Evolutionary conservation across 1,140 invertebrate genomes (phyloP), one percentile per base, ranked within the genome.

Genomic region (Bombus superbus): DNA sequence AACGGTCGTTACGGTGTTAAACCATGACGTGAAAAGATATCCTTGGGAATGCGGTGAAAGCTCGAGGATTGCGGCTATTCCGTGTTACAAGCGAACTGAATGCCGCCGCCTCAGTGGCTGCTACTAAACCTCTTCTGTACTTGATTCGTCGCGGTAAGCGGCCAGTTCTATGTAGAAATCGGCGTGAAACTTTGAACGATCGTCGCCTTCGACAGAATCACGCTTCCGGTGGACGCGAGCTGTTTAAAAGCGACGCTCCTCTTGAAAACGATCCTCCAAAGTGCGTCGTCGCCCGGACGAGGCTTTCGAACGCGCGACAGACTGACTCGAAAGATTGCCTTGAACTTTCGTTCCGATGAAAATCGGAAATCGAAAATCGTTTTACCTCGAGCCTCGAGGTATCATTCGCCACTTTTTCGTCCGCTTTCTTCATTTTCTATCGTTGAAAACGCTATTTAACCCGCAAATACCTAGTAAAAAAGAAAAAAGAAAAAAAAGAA

Each of bases 181-280:
- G 89, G 88, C 53, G 76, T 76, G 64, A 75, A 89, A 84, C 88
- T 89, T 87, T 9, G 81, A 86, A 76, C 77, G 64, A 81, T 73
- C 40, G 71, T 22, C 59, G 40, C 59, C 78, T 81, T 76, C 66
- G 59, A 64, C 72, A 22, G 73, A 77, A 75, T 32, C 57, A 47
- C 35, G n/a, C 62, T 68, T 40, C 47, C 57, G 38, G 38, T 38
- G 53, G 18, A 10, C 11, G 32, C 32, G n/a, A 47, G 59, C 53
- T 47, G 57, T 62, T 88, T 76, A 80, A 88, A 88, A 69, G 73
- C 64, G 38, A 35, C 42, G 35, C 22, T 18, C 13, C 68, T 44
- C 35, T 35, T 47, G 44, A 78, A n/a, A 69, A 69, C 72, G 44
- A 11, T 53, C 35, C 38, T 57, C 25, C 35, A 68, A 38, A 83